Evolutionary conservation across 1,140 invertebrate species (phyloP).

Genomic region (Anagrus nilaparvatae): DNA sequence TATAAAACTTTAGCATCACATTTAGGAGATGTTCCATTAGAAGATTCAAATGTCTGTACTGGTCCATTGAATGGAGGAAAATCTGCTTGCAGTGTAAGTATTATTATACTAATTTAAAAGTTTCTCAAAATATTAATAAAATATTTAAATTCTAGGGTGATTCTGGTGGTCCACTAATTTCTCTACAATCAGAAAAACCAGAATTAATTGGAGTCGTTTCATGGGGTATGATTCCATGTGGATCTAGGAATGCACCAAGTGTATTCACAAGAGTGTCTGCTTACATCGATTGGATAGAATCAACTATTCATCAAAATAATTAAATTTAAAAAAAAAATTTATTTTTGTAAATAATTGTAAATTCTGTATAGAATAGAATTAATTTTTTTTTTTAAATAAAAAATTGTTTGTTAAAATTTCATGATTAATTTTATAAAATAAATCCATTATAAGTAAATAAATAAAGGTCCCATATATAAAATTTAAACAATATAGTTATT

Average conservation of each 20-base stretch:
- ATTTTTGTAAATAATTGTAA: no score
- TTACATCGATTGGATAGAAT: constrained; percentile 39
- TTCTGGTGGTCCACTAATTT: constrained; percentile 53
- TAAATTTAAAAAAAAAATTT: no score
- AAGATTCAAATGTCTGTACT: constrained; percentile 48
- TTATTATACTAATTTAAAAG: background rate
- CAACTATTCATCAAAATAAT: constrained; percentile 14
- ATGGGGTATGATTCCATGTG: constrained; percentile 61
- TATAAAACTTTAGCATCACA: constrained; percentile 17
- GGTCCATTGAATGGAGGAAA: constrained; percentile 45
- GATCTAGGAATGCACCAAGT: constrained; percentile 48
- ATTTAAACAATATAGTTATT: no score
- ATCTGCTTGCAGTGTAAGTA: constrained; percentile 46
- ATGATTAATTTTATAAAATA: no score
- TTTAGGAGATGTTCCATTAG: constrained; percentile 22
- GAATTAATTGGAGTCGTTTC: constrained; percentile 54
- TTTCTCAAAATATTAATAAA: background rate
- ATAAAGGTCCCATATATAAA: no score
- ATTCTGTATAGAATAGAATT: no score
- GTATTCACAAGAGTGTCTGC: constrained; percentile 51
- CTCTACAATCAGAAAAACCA: constrained; percentile 15
- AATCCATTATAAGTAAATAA: no score
- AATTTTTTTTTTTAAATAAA: no score
- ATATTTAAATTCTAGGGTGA: constrained; percentile 39
- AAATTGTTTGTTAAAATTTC: no score